A percentile compares a stretch with the other conserved stretches of the same genome.
Conservation (phyloP, 2,888 invertebrate genomes). For the Monoplex corrugatus region DNA sequence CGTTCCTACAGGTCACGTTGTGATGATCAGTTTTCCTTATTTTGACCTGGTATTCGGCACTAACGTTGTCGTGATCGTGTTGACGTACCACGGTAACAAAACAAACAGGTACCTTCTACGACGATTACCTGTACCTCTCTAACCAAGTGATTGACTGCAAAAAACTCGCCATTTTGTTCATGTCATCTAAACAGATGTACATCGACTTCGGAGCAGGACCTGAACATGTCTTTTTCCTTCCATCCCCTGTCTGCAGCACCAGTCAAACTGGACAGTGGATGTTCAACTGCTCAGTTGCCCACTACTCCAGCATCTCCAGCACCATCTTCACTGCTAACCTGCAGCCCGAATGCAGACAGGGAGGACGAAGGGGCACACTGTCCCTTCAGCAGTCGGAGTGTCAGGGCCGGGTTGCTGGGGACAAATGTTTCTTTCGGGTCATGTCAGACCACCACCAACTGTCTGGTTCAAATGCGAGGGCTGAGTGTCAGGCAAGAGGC, state of each 20-base stretch:
- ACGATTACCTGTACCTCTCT: neutral
- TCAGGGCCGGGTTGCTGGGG: neutral
- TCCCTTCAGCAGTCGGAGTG: neutral
- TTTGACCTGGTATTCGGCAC: neutral
- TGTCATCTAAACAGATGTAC: neutral
- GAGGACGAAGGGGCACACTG: neutral
- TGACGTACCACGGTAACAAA: neutral
- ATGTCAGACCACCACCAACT: neutral
- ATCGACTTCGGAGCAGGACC: neutral
- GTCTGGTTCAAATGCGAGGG: neutral
- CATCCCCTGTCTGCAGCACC: neutral
- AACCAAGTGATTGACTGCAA: too few species aligned
- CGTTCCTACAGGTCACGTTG: neutral
- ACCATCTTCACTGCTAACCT: neutral
- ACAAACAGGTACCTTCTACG: neutral
- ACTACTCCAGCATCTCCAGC: neutral
- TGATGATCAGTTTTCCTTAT: conserved; percentile 34
- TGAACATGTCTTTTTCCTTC: neutral
- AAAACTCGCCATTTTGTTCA: neutral
- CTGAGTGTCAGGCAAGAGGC: neutral
- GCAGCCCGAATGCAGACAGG: neutral
- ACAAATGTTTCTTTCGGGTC: neutral
- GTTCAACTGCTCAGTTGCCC: neutral
- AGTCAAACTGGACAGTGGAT: neutral
- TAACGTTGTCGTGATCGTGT: neutral